phyloP scores from a whole-genome alignment of 2,113 vertebrate species.

The Oryzias melastigma region DNA sequence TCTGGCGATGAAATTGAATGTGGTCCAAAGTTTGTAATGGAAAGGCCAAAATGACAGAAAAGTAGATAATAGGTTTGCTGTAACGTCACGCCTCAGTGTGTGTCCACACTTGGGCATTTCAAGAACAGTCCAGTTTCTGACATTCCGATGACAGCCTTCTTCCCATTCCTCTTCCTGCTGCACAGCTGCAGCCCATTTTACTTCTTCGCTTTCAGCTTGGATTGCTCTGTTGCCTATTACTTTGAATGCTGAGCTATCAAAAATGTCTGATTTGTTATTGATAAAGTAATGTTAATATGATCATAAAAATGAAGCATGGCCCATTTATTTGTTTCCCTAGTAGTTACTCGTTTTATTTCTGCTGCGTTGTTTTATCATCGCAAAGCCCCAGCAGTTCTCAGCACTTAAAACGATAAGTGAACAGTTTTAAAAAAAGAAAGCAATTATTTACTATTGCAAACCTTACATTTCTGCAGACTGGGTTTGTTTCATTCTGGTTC shows the following conservation, averaged over 20 bases:
- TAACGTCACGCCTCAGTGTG: conserved; percentile 78
- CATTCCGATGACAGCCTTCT: conserved; percentile 72
- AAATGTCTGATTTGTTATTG: conserved; percentile 74
- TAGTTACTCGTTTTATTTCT: conserved; percentile 35
- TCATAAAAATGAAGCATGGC: conserved; percentile 67
- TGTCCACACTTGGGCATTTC: conserved; percentile 79
- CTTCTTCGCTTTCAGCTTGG: conserved; percentile 49
- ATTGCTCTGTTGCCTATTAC: conserved; percentile 61
- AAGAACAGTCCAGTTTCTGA: conserved; percentile 74
- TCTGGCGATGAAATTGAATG: conserved; percentile 79
- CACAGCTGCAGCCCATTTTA: conserved; percentile 67
- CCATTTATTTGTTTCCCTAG: conserved; percentile 50
- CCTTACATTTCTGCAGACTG: background rate
- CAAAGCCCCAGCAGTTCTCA: conserved; percentile 57
- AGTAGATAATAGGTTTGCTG: conserved; percentile 82
- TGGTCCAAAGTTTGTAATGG: conserved; percentile 76
- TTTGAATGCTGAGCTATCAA: conserved; percentile 71
- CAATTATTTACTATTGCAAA: conserved; percentile 39
- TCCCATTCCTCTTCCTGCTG: conserved; percentile 63
- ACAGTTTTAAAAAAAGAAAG: conserved; percentile 52
- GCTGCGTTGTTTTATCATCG: conserved; percentile 56
- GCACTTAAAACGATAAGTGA: conserved; percentile 63
- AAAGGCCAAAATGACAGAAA: conserved; percentile 79
- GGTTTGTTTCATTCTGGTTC: conserved; percentile 11
- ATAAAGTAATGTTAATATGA: conserved; percentile 72